Percentiles rank a stretch among this genome's conserved stretches.
Evolutionary conservation across 2,888 invertebrate species (phyloP).

Genomic region (Megastigmus dorsalis): DNA sequence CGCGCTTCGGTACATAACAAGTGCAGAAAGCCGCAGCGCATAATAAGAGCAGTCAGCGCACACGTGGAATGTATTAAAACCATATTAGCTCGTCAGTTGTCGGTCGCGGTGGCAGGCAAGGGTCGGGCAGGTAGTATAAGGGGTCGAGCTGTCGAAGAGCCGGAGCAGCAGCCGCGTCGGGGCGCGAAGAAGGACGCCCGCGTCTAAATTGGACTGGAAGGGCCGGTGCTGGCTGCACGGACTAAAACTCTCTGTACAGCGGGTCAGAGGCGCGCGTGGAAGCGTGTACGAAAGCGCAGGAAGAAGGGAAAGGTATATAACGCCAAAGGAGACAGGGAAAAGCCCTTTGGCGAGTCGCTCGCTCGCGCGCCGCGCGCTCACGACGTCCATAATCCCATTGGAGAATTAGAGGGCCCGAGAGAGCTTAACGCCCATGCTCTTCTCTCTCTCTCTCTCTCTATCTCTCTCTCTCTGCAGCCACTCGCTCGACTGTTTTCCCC

Average conservation of each 20-base stretch:
- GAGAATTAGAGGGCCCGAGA: constrained; percentile 14
- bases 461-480: background rate
- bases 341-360: constrained; percentile 25
- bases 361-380: background rate
- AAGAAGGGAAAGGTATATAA: constrained; percentile 18
- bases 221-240: too few relatives aligned
- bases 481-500: background rate
- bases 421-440: background rate
- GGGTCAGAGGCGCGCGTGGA: background rate
- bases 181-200: background rate
- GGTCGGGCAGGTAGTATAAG: too few relatives aligned
- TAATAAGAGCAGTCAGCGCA: too few relatives aligned
- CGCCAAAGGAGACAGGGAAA: constrained; percentile 26
- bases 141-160: constrained; percentile 43
- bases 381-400: constrained; percentile 19
- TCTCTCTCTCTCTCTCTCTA: background rate
- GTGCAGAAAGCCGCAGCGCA: too few relatives aligned
- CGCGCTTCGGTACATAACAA: too few relatives aligned
- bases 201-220: background rate
- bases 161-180: background rate
- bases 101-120: too few relatives aligned
- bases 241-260: too few relatives aligned
- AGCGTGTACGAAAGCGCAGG: constrained; percentile 3
- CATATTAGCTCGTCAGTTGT: too few relatives aligned
- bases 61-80: too few relatives aligned